Evolutionary conservation across 2,113 vertebrate species (phyloP).

Genomic region (Semnornis frantzii): DNA sequence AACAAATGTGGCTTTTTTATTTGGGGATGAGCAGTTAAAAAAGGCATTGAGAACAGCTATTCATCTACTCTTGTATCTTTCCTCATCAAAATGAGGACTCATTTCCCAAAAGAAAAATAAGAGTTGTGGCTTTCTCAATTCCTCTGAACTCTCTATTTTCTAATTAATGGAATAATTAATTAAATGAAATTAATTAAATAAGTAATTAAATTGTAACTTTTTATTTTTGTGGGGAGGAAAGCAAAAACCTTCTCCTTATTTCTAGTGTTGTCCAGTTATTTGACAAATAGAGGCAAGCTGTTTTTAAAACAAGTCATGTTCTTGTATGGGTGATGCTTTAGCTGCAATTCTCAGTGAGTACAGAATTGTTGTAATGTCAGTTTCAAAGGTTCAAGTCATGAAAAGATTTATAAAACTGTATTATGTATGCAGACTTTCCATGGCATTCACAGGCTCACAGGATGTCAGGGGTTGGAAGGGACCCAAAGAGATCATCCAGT

Average conservation of each 20-base stretch:
- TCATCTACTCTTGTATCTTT: background rate
- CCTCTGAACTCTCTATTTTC: background rate
- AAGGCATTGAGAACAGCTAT: background rate
- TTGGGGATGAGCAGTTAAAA: background rate
- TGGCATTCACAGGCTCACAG: background rate
- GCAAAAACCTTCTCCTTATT: background rate
- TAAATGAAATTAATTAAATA: background rate
- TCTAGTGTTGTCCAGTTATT: background rate
- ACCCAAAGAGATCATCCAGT: too few relatives aligned
- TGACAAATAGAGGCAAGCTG: background rate
- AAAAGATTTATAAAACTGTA: conserved; percentile 17
- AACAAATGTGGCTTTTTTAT: background rate
- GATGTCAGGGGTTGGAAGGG: too few relatives aligned
- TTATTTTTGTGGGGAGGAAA: background rate
- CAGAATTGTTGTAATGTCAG: background rate
- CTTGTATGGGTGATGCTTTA: background rate
- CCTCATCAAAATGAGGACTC: background rate
- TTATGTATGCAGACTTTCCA: conserved; percentile 23
- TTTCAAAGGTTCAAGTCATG: conserved; percentile 60
- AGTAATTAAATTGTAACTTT: too few relatives aligned
- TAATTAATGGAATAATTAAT: background rate
- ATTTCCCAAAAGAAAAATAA: background rate
- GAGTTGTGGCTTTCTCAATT: background rate
- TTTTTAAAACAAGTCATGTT: background rate
- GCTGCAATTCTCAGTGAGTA: background rate